phyloP scores from a whole-genome alignment of 2,888 invertebrate species.

The Lasius platythorax region DNA sequence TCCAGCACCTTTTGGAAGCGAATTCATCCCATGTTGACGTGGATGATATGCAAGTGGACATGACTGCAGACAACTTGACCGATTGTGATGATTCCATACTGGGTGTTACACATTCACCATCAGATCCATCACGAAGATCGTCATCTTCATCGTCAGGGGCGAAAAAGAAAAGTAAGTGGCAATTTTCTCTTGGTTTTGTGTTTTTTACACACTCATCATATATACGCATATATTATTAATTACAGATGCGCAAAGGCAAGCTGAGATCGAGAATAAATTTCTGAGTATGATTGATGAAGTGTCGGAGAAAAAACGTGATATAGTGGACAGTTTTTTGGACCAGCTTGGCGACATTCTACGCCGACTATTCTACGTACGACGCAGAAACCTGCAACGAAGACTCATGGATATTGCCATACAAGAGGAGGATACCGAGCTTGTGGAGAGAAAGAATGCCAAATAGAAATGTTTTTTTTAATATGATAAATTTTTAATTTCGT shows the following conservation, averaged over 20 bases:
- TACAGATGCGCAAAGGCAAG: conserved; percentile 9
- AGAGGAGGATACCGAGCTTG: not conserved
- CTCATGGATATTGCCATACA: not conserved
- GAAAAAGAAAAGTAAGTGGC: not conserved
- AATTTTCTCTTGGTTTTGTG: too few relatives aligned
- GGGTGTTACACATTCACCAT: not conserved
- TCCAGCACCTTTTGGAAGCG: not conserved
- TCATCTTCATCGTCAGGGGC: not conserved
- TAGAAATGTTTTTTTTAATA: not conserved
- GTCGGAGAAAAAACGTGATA: not conserved
- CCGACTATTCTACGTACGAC: not conserved
- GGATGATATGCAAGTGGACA: not conserved
- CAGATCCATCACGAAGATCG: not conserved
- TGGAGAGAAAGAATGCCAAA: not conserved
- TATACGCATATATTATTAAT: conserved; percentile 9
- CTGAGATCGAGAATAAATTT: not conserved
- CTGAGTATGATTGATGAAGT: not conserved
- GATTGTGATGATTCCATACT: not conserved
- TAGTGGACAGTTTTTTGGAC: conserved; percentile 10
- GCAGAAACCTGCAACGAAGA: not conserved
- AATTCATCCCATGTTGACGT: not conserved
- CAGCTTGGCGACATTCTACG: conserved; percentile 3
- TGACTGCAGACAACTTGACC: not conserved
- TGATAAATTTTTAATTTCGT: not conserved
- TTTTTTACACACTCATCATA: not conserved